These are phyloP conservation scores for Hormaphis cornu DNA, from an alignment of 1,140 invertebrate species.

Conservation along the genomic window DNA sequence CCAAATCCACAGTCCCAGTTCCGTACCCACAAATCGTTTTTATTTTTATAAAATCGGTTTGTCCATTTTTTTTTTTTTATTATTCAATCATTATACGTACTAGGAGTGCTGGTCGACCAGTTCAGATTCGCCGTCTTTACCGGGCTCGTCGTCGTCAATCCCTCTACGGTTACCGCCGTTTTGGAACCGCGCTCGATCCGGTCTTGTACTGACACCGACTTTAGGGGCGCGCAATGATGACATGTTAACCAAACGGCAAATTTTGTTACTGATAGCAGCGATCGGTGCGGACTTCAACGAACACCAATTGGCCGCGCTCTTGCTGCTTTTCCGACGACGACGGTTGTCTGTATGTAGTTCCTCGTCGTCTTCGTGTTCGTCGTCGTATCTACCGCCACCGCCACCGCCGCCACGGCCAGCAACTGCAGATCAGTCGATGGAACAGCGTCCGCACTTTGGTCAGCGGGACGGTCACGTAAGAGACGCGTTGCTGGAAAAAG, in stretches of 20 bases:
- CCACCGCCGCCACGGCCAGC: too few species aligned
- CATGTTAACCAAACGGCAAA: constrained; percentile 4
- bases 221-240: neutral
- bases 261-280: neutral
- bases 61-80: too few species aligned
- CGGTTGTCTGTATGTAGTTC: constrained; percentile 12
- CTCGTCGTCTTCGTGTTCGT: neutral
- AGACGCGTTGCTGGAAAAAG: constrained; percentile 14
- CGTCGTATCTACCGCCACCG: too few species aligned
- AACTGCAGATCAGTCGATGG: constrained; percentile 23
- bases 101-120: too few species aligned
- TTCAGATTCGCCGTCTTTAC: too few species aligned
- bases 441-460: constrained; percentile 15
- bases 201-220: neutral
- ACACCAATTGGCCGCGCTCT: neutral
- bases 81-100: too few species aligned
- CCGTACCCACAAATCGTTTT: too few species aligned
- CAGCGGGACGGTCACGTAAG: constrained; percentile 22
- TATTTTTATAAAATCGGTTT: too few species aligned
- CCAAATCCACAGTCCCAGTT: too few species aligned
- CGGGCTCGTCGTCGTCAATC: neutral
- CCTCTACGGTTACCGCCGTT: neutral
- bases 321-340: neutral
- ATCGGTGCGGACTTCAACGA: neutral
- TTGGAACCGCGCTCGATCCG: neutral